Evolutionary conservation across 2,797 vertebrate genomes (phyloP).

Genomic region (Florisuga fusca): DNA sequence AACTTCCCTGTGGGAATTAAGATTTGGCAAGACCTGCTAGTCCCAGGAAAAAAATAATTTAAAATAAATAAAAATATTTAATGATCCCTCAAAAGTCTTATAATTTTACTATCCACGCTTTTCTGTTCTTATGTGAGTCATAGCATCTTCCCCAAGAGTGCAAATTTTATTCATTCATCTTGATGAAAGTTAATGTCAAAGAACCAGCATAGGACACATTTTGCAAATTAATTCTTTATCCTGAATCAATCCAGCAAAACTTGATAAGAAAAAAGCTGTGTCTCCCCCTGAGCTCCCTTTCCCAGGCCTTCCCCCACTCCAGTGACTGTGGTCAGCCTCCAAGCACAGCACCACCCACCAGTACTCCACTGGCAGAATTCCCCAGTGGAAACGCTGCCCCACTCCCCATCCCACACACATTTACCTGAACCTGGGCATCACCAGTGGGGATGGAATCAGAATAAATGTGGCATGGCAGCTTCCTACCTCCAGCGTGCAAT

Average conservation of each 20-base stretch:
- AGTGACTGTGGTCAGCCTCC: rapidly evolving
- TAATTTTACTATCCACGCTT: neutral
- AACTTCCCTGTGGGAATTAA: neutral
- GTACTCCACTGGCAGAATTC: neutral
- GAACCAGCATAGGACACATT: rapidly evolving
- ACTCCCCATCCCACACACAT: rapidly evolving
- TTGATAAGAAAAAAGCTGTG: neutral
- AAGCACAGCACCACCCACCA: neutral
- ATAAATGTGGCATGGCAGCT: neutral
- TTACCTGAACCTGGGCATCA: neutral
- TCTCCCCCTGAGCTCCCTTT: neutral
- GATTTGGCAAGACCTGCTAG: neutral
- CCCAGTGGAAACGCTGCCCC: rapidly evolving
- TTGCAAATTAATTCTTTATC: neutral
- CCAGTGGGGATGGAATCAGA: neutral
- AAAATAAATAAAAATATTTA: neutral
- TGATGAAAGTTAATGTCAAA: neutral
- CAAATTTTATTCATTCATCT: neutral
- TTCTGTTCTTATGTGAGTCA: neutral
- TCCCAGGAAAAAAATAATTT: neutral
- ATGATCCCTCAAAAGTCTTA: neutral
- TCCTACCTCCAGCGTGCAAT: rapidly evolving
- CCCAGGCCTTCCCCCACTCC: no score
- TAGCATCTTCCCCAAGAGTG: neutral
- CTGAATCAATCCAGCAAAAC: neutral